Percentiles rank a stretch among this genome's conserved stretches.
Evolutionary conservation across 2,797 vertebrate genomes (phyloP).

Genomic region (Phataginus tricuspis): DNA sequence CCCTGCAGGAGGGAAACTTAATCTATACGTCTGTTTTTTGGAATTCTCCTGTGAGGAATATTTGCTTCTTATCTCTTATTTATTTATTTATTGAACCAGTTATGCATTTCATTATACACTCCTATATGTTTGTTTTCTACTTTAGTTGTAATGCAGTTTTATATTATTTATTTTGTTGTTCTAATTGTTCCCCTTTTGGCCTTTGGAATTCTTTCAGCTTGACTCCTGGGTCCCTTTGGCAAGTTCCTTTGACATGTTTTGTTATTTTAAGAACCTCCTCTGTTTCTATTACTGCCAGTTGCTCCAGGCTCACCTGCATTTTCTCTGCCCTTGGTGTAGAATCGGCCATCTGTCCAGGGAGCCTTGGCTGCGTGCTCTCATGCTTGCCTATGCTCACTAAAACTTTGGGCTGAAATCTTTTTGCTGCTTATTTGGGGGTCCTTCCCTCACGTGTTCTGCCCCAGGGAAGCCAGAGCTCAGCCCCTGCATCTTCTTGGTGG

Average conservation of each 20-base stretch:
- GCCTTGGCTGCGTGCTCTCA: fast-evolving
- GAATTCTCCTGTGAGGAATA: not conserved
- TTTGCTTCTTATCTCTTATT: not conserved
- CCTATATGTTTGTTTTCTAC: not conserved
- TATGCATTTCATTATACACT: not conserved
- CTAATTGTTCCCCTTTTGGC: not conserved
- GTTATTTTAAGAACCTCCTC: not conserved
- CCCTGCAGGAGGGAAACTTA: not conserved
- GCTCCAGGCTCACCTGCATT: not conserved
- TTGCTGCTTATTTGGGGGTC: fast-evolving
- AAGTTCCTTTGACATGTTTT: not conserved
- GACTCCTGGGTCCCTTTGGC: not conserved
- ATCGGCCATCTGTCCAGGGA: fast-evolving
- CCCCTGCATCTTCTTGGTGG: not conserved
- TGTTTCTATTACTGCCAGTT: not conserved
- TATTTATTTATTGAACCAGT: not conserved
- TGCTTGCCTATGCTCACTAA: fast-evolving
- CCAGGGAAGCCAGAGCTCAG: not conserved
- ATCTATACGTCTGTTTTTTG: not conserved
- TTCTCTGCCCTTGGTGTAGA: not conserved
- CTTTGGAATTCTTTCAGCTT: not conserved
- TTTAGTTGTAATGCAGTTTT: too few relatives aligned
- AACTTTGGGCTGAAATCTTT: not conserved
- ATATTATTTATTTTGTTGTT: not conserved
- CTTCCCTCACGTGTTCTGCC: fast-evolving